Evolutionary conservation across 2,113 vertebrate species (phyloP).

Genomic region (Euleptes europaea): DNA sequence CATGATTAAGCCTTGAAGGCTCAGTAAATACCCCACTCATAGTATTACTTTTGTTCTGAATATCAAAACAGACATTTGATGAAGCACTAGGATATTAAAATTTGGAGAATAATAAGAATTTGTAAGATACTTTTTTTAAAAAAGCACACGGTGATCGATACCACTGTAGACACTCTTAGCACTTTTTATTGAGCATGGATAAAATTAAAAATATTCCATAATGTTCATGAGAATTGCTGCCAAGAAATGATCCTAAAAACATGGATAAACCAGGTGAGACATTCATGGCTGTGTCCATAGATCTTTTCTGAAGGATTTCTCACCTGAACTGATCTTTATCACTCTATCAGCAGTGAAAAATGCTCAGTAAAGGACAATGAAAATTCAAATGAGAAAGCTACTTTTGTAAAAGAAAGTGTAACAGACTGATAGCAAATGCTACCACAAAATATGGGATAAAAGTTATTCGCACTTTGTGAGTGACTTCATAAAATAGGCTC

Average conservation of each 20-base stretch:
- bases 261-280: background rate
- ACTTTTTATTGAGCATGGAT: background rate
- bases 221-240: background rate
- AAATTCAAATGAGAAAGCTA: background rate
- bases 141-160: background rate
- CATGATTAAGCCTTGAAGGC: no score
- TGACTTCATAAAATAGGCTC: background rate
- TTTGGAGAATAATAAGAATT: no score
- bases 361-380: background rate
- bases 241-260: background rate
- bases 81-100: no score
- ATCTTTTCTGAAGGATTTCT: background rate
- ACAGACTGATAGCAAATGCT: constrained; percentile 15
- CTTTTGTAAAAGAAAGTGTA: background rate
- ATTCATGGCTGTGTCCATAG: background rate
- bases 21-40: no score
- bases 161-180: no score
- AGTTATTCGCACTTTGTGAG: background rate
- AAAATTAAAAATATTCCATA: background rate
- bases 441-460: background rate
- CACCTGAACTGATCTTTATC: background rate
- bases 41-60: no score
- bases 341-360: background rate
- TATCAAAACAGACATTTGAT: no score
- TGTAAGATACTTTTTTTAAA: no score